Base-by-base conservation (phyloP, 2,888 invertebrate genomes). In the Pseudolycoriella hygida region DNA sequence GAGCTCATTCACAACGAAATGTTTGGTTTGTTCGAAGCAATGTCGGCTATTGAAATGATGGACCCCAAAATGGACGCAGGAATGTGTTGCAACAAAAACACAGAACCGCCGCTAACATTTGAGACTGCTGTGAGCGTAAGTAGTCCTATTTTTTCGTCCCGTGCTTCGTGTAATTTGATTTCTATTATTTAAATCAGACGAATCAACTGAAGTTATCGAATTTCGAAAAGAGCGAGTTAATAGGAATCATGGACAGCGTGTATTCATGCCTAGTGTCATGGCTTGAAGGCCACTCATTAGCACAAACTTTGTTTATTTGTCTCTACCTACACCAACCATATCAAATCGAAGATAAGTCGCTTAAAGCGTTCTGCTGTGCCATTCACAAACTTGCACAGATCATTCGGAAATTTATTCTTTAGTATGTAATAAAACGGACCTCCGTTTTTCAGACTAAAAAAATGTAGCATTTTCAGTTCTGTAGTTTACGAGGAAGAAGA, bases 1-100 rank as follows among this genome's bases (percentile, higher is more conserved):
- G 93, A 96, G 64, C 67, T 96, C 30, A 68, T 93, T 6, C 93
- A 94, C 57, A 92, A 94, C 72, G 83, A 86, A 44, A 65, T 84
- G 17, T 90, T 85, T 69, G 89, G 93, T 3, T 69, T 98, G 34
- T 92, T 92, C 66, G 97, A 98, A 64, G 97, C 96, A 0, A 98
- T 98, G 97, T 94, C 96, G 1, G 97, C 97, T 1, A 97, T 98
- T 55, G 97, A 98, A 67, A 93, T 98, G 88, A 97, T 97, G 97
- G 97, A 98, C 62, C 96, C 97, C 0, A 98, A 97, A 72, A 98
- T 98, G 97, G 98, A 98, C 71, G 93, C 94, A 1, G 97, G 97
- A 5, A 94, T 97, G 92, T 69, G 88, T 51, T 93, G 92, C 60
- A 93, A 93, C 60, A 74, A 90, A 51, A 84, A 84, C 12, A 79